phyloP scores from a whole-genome alignment of 2,113 vertebrate genomes.

The Brienomyrus brachyistius region DNA sequence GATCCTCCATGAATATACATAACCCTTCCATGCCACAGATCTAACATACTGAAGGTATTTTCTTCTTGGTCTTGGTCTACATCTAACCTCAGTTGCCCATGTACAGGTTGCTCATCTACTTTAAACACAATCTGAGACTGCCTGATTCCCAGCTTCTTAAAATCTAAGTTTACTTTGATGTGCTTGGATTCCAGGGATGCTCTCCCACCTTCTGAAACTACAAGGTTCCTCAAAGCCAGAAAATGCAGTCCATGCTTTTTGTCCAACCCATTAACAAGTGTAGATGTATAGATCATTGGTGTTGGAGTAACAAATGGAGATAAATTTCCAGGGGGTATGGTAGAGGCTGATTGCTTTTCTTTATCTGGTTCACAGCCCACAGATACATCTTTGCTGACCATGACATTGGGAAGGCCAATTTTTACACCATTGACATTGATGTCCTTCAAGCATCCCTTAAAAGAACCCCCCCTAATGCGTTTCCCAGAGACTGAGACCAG shows the following conservation, averaged over 20 bases:
- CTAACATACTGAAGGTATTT: constrained; percentile 72
- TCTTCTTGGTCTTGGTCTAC: constrained; percentile 55
- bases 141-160: constrained; percentile 66
- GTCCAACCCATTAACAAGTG: constrained; percentile 43
- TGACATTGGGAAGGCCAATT: constrained; percentile 64
- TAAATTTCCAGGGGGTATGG: constrained; percentile 3
- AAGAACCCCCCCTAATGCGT: constrained; percentile 67
- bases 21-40: constrained; percentile 70
- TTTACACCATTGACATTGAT: constrained; percentile 64
- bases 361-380: constrained; percentile 71
- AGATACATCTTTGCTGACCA: constrained; percentile 79
- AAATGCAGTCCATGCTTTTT: constrained; percentile 53
- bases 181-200: constrained; percentile 72
- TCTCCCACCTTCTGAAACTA: constrained; percentile 71
- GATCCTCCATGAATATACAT: constrained; percentile 81
- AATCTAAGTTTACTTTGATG: constrained; percentile 70
- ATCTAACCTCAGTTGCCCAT: constrained; percentile 68
- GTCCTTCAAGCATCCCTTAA: constrained; percentile 80
- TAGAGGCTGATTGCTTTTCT: constrained; percentile 36
- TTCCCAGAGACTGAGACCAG: constrained; percentile 70
- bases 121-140: constrained; percentile 76
- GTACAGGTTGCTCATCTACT: constrained; percentile 63
- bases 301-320: constrained; percentile 42
- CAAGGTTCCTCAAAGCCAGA: constrained; percentile 67
- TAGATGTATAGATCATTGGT: constrained; percentile 40